phyloP scores from a whole-genome alignment of 2,797 vertebrate genomes.

The Ptychobarbus kaznakovi region DNA sequence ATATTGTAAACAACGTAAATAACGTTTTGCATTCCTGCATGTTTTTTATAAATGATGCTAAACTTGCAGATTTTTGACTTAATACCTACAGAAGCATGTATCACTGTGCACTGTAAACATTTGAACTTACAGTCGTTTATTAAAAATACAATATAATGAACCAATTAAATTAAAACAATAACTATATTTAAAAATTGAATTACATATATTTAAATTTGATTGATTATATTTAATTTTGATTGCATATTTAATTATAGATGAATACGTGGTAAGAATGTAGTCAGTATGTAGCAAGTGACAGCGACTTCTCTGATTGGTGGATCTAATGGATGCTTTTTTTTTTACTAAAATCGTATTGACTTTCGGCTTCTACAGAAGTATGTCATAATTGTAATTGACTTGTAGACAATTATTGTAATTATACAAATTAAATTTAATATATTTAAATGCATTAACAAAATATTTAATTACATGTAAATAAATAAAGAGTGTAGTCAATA shows the following conservation, averaged over 20 bases:
- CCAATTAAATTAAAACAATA: neutral
- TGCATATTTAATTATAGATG: neutral
- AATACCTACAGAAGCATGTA: neutral
- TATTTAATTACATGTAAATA: neutral
- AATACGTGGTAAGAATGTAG: neutral
- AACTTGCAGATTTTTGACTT: neutral
- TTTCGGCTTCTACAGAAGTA: neutral
- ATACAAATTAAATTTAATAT: neutral
- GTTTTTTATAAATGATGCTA: neutral
- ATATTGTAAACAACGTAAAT: no score
- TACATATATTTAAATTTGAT: no score
- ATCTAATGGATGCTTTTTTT: neutral
- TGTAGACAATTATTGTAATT: neutral
- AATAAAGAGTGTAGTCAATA: neutral
- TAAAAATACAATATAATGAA: neutral
- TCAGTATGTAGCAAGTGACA: neutral
- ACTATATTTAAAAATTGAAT: neutral
- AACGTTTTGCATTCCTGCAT: neutral
- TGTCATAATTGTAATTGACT: neutral
- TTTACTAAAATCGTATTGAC: neutral
- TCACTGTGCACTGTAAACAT: neutral
- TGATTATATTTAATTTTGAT: no score
- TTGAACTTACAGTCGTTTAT: neutral
- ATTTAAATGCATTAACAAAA: neutral
- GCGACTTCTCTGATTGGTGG: neutral